These are phyloP conservation scores for Coregonus suidteri DNA, from an alignment of 2,797 vertebrate species.

Conservation along the genomic window DNA sequence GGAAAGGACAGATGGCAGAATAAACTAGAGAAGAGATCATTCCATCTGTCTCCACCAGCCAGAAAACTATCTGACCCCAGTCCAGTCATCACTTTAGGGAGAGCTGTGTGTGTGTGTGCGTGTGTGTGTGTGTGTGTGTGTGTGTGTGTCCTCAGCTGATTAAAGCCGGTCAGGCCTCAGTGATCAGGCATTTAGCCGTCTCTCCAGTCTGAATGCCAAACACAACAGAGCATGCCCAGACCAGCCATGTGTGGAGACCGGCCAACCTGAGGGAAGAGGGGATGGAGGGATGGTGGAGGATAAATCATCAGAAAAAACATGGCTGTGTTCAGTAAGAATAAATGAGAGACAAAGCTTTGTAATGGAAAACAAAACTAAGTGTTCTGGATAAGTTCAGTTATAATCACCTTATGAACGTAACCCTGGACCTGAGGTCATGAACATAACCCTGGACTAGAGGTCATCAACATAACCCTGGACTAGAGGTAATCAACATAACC, in stretches of 20 bases:
- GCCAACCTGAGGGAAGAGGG: conserved; percentile 38
- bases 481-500: too few relatives aligned
- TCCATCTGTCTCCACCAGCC: background rate
- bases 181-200: conserved; percentile 69
- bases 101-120: background rate
- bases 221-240: conserved; percentile 70
- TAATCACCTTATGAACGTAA: background rate
- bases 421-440: too few relatives aligned
- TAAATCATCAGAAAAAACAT: background rate
- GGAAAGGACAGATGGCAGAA: background rate
- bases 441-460: too few relatives aligned
- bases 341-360: background rate
- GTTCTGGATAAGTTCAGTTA: background rate
- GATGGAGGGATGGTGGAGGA: background rate
- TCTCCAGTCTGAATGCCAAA: conserved; percentile 73
- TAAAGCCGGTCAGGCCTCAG: conserved; percentile 73
- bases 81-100: background rate
- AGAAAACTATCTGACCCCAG: conserved; percentile 20
- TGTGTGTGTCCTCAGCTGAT: conserved; percentile 54
- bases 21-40: background rate
- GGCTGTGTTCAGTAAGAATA: background rate
- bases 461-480: too few relatives aligned
- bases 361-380: background rate
- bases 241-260: conserved; percentile 63
- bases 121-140: conserved; percentile 7